Percentiles rank a stretch among this genome's conserved stretches.
These are phyloP conservation scores for Chymomyza caudatula DNA, from an alignment of 2,888 invertebrate species.

Conservation along the genomic window DNA sequence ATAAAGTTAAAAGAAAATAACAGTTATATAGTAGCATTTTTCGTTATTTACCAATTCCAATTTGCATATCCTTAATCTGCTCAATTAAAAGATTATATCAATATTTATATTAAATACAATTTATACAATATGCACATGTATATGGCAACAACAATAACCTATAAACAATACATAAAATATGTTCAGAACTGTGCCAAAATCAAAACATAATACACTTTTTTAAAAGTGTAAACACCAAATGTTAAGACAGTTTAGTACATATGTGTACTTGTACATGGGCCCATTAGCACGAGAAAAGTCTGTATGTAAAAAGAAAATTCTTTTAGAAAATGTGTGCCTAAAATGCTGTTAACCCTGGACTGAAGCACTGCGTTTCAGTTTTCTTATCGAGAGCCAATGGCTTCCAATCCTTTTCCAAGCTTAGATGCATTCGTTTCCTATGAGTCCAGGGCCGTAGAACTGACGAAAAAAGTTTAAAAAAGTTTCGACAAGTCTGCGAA, in stretches of 20 bases:
- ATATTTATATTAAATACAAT: constrained; percentile 22
- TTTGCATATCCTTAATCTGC: constrained; percentile 45
- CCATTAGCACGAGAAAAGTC: background rate
- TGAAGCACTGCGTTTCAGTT: background rate
- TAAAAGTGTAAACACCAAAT: constrained; percentile 11
- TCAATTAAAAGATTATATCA: constrained; percentile 43
- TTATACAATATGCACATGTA: constrained; percentile 6
- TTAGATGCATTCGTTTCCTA: constrained; percentile 12
- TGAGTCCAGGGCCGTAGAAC: background rate
- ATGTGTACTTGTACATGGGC: background rate
- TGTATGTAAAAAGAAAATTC: constrained; percentile 14
- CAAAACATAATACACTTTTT: constrained; percentile 10
- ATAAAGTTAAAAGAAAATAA: constrained; percentile 21
- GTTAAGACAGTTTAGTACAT: background rate
- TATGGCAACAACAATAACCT: constrained; percentile 34
- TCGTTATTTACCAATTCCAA: constrained; percentile 30
- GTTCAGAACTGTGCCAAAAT: constrained; percentile 64
- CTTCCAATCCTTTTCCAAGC: constrained; percentile 17
- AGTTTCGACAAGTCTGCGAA: constrained; percentile 26
- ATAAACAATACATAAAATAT: constrained; percentile 16
- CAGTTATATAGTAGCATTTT: constrained; percentile 29
- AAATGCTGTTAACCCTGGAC: background rate
- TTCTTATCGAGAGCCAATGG: background rate
- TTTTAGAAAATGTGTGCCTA: constrained; percentile 31
- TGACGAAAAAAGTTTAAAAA: constrained; percentile 1